Base-by-base conservation (phyloP, 1,140 invertebrate species). In the Eriocheir sinensis region DNA sequence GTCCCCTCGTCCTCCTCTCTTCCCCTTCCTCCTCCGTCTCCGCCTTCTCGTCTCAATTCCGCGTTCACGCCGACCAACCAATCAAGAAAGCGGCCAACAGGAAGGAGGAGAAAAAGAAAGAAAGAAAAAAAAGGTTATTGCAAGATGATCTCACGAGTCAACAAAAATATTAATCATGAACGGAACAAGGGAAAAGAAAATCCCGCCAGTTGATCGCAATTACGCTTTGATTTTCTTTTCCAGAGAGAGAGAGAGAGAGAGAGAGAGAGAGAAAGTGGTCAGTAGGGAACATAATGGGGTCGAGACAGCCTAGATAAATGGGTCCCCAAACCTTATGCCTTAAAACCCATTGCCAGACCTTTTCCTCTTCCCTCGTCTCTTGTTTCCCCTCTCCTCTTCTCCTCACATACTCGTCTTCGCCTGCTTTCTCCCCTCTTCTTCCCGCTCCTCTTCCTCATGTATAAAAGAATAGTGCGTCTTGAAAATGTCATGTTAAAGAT, bases 271-370 rank as follows among this genome's bases (percentile, higher is more conserved):
- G n/a, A 38, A 34, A 79, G 60, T 40, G 90, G 79, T 53, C 60
- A 91, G 40, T 91, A 91, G 36, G 40, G 44, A 41, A 90, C 40
- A 34, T 86, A 36, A 32, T 86, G n/a, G 85, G 86, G 36, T 38
- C 40, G 86, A 72, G 27, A 21, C 60, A 12, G 17, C 3, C 6
- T 72, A 72, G 60, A 72, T 72, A n/a, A 72, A 72, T 72, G 60
- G 60, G 21, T 48, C 44, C 4, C 44, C 4, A 48, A 48, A 4
- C 15, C 44, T 15, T 48, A 15, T 6, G 15, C 4, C 60, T 21
- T 72, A 4, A n/a, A n/a, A 72, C 60, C 12, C 48, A 4, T 72
- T 12, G 6, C 4, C 27, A 72, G 27, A n/a, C n/a, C 60, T 72
- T n/a, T 72, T n/a, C n/a, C 17, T 72, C 60, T 72, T n/a, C n/a